These are phyloP conservation scores for Planococcus citri DNA, from an alignment of 1,140 invertebrate species.

Conservation along the genomic window DNA sequence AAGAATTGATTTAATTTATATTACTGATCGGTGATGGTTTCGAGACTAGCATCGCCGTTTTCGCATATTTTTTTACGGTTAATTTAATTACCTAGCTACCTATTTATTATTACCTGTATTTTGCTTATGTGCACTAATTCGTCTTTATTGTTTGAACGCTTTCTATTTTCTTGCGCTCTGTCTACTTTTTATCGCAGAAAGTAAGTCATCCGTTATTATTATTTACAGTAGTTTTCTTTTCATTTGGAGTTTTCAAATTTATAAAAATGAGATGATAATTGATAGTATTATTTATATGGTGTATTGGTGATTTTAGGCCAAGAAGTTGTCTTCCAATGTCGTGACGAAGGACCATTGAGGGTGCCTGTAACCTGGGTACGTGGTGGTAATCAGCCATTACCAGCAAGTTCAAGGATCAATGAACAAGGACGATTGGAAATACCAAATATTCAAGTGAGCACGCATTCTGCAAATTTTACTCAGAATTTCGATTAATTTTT, in stretches of 20 bases:
- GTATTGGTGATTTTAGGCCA: constrained; percentile 44
- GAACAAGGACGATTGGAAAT: constrained; percentile 62
- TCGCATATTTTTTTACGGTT: too few species aligned
- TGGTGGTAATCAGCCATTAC: constrained; percentile 53
- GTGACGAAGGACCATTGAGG: constrained; percentile 67
- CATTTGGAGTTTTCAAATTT: not conserved
- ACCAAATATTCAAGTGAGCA: constrained; percentile 57
- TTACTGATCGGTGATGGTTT: too few species aligned
- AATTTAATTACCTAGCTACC: too few species aligned
- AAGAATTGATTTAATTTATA: too few species aligned
- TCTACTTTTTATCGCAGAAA: constrained; percentile 16
- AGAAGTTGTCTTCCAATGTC: constrained; percentile 82
- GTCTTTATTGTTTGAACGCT: not conserved
- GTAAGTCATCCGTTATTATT: not conserved
- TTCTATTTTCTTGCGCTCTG: not conserved
- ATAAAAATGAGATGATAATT: not conserved
- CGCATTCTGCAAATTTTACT: not conserved
- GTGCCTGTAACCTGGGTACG: constrained; percentile 63
- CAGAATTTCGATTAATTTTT: not conserved
- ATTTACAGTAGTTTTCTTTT: not conserved
- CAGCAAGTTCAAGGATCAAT: constrained; percentile 48
- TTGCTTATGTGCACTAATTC: not conserved
- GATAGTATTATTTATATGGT: too few species aligned
- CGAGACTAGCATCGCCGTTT: too few species aligned
- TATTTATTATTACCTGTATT: not conserved